Evolutionary conservation across 2,797 vertebrate genomes (phyloP).

Genomic region (Propithecus deckenii): DNA sequence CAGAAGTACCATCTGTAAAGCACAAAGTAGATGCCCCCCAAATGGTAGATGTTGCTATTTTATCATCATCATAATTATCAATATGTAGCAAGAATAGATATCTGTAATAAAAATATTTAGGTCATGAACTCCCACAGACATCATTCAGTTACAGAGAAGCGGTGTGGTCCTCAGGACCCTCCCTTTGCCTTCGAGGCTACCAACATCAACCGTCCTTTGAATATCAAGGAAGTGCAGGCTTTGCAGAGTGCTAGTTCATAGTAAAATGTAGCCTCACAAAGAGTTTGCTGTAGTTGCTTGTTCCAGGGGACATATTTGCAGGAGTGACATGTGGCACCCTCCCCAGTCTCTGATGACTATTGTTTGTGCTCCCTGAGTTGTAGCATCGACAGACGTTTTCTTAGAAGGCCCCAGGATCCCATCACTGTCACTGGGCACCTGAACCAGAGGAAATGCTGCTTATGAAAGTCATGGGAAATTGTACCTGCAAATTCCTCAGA

Average conservation of each 20-base stretch:
- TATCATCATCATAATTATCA: background rate
- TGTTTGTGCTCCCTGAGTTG: background rate
- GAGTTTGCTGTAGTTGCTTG: background rate
- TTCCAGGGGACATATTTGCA: background rate
- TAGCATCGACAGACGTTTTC: background rate
- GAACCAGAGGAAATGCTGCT: background rate
- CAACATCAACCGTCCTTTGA: fast-evolving
- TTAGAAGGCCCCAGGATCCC: background rate
- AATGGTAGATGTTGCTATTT: background rate
- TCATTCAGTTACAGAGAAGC: background rate
- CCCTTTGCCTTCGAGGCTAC: no score
- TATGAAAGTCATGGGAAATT: background rate
- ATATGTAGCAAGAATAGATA: background rate
- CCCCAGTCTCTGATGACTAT: background rate
- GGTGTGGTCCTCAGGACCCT: fast-evolving
- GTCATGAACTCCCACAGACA: no score
- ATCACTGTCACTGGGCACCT: background rate
- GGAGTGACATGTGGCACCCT: background rate
- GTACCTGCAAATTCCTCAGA: background rate
- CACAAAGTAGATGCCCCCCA: background rate
- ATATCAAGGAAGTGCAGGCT: no score
- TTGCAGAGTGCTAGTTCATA: no score
- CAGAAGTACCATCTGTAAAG: background rate
- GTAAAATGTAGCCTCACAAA: fast-evolving
- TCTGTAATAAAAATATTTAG: background rate